Conservation (phyloP, 2,888 invertebrate species). For the Eugnorisma glareosa region DNA sequence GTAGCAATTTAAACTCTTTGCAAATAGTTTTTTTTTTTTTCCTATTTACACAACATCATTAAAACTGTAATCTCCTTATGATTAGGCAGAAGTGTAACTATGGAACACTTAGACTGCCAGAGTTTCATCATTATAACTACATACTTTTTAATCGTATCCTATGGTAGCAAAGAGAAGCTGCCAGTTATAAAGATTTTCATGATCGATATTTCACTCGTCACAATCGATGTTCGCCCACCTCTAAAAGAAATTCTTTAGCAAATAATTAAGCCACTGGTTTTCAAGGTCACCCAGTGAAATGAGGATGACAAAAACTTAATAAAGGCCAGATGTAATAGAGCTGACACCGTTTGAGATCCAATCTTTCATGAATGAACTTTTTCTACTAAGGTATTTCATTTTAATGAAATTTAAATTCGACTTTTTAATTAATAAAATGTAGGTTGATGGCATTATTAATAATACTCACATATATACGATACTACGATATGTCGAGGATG, state of each 20-base stretch:
- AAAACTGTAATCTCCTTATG: too few species aligned
- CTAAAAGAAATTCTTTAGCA: slow-evolving; percentile 45
- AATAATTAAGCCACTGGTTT: slow-evolving; percentile 57
- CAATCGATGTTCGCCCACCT: slow-evolving; percentile 22
- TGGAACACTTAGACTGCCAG: too few species aligned
- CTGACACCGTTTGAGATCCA: slow-evolving; percentile 40
- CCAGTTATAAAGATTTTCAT: not conserved
- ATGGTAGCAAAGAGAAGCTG: too few species aligned
- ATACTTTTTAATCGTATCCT: not conserved
- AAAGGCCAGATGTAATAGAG: slow-evolving; percentile 40
- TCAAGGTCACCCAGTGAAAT: slow-evolving; percentile 64
- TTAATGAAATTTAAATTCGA: slow-evolving; percentile 30
- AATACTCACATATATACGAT: too few species aligned
- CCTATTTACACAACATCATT: too few species aligned
- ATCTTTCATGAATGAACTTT: slow-evolving; percentile 39
- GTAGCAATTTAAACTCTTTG: not conserved
- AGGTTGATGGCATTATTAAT: not conserved
- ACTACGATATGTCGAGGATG: not conserved
- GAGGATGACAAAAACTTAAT: slow-evolving; percentile 58
- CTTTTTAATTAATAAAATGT: slow-evolving; percentile 29
- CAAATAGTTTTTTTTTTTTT: too few species aligned
- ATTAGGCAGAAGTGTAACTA: too few species aligned
- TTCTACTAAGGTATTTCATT: slow-evolving; percentile 26
- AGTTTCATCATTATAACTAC: too few species aligned
- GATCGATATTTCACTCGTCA: slow-evolving; percentile 18